phyloP scores from a whole-genome alignment of 2,113 vertebrate species.

The Hippocampus guttulatus region DNA sequence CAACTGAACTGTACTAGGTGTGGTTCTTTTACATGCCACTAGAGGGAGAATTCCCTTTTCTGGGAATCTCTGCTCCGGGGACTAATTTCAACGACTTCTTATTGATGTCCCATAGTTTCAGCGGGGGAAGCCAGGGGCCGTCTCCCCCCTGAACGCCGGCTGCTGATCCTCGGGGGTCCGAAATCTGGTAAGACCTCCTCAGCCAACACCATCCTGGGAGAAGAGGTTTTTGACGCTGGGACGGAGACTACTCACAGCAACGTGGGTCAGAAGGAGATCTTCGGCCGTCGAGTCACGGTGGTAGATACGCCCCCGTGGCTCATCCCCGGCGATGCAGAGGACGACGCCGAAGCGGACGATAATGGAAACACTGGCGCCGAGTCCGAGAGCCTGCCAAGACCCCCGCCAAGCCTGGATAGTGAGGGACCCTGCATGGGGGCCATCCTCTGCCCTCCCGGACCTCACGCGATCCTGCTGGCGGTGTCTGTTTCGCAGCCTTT shows the following conservation, averaged over 20 bases:
- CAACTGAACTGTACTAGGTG: neutral
- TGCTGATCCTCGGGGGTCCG: constrained; percentile 61
- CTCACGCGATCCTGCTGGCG: constrained; percentile 69
- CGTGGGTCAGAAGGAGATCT: constrained; percentile 64
- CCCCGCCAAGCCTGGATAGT: constrained; percentile 54
- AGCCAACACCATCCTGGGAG: constrained; percentile 65
- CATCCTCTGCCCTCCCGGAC: constrained; percentile 70
- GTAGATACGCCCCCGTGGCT: constrained; percentile 64
- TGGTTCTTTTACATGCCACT: neutral
- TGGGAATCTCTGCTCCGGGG: neutral
- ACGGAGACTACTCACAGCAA: constrained; percentile 64
- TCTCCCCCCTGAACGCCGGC: constrained; percentile 62
- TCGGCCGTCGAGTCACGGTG: constrained; percentile 60
- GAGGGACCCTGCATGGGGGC: constrained; percentile 69
- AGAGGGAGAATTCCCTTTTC: neutral
- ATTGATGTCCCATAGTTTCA: constrained; percentile 13
- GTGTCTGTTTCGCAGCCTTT: constrained; percentile 66
- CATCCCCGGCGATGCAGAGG: constrained; percentile 28
- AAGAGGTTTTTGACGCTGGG: constrained; percentile 59
- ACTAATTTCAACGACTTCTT: neutral
- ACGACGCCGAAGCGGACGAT: constrained; percentile 11
- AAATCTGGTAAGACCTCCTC: constrained; percentile 63
- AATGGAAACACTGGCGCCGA: constrained; percentile 37
- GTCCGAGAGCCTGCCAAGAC: constrained; percentile 28
- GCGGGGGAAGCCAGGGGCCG: constrained; percentile 54